Evolutionary conservation across 2,797 vertebrate genomes (phyloP).

Genomic region (Onychomys leucogaster): DNA sequence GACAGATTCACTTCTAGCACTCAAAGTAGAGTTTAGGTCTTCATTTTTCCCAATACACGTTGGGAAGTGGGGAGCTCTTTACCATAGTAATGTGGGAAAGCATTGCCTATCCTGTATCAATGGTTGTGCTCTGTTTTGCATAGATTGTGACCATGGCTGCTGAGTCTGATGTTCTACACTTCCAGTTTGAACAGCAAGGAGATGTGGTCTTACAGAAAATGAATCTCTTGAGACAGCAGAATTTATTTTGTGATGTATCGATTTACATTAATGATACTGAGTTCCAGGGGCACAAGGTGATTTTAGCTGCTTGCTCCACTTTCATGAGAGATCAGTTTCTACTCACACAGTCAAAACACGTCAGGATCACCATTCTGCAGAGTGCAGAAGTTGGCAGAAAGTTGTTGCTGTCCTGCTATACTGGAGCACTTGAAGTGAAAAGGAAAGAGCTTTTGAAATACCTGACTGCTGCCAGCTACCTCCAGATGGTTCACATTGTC

Average conservation of each 20-base stretch:
- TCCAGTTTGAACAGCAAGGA: slow-evolving; percentile 96
- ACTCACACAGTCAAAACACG: slow-evolving; percentile 95
- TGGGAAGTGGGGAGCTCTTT: background rate
- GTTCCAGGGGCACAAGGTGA: slow-evolving; percentile 97
- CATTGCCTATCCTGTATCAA: background rate
- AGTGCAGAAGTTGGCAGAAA: slow-evolving; percentile 96
- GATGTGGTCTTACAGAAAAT: slow-evolving; percentile 98
- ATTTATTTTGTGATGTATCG: slow-evolving; percentile 97
- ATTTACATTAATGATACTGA: slow-evolving; percentile 97
- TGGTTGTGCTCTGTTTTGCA: slow-evolving; percentile 61
- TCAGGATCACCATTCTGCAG: slow-evolving; percentile 96
- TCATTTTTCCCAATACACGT: background rate
- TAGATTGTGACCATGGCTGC: slow-evolving; percentile 91
- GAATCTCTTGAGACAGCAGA: slow-evolving; percentile 95
- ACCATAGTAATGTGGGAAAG: background rate
- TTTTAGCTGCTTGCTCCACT: slow-evolving; percentile 97
- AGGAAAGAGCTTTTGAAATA: slow-evolving; percentile 98
- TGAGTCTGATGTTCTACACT: slow-evolving; percentile 96
- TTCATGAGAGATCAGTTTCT: slow-evolving; percentile 98
- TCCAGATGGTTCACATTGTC: slow-evolving; percentile 99
- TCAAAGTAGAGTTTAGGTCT: slow-evolving; percentile 39
- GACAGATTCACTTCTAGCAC: background rate
- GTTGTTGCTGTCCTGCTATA: slow-evolving; percentile 97
- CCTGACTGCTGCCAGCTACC: slow-evolving; percentile 97
- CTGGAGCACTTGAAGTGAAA: slow-evolving; percentile 96